Percentiles rank a stretch among this genome's conserved stretches.
Evolutionary conservation across 2,888 invertebrate genomes (phyloP).

Genomic region (Drosophila subsilvestris): DNA sequence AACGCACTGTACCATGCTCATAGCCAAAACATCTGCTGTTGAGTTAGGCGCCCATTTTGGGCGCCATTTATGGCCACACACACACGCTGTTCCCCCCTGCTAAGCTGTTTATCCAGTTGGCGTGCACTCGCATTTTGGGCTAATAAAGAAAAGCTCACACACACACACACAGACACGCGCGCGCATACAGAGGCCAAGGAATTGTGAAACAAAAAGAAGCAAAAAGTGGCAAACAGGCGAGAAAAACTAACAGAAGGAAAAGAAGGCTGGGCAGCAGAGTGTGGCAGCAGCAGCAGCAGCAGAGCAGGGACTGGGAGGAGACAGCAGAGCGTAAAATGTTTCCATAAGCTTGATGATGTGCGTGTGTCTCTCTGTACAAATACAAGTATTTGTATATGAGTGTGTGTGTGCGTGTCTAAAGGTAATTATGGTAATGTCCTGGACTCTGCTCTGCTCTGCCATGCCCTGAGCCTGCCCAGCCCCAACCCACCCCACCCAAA

Average conservation of each 20-base stretch:
- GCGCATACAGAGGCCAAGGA: background rate
- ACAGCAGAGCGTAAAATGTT: slow-evolving; percentile 37
- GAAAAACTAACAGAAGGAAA: slow-evolving; percentile 47
- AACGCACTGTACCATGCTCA: background rate
- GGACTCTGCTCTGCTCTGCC: slow-evolving; percentile 31
- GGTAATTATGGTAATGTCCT: slow-evolving; percentile 72
- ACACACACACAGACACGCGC: slow-evolving; percentile 18
- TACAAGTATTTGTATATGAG: slow-evolving; percentile 3
- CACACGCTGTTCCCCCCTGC: background rate
- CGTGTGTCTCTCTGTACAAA: slow-evolving; percentile 31
- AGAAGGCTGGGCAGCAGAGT: background rate
- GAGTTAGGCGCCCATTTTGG: slow-evolving; percentile 2
- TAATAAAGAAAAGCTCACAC: slow-evolving; percentile 43
- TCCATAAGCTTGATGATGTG: slow-evolving; percentile 28
- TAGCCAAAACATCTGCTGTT: background rate
- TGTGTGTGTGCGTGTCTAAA: slow-evolving; percentile 30
- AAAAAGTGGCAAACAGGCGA: slow-evolving; percentile 31
- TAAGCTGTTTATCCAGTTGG: slow-evolving; percentile 16
- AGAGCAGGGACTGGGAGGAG: background rate
- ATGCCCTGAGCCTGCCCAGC: slow-evolving; percentile 6
- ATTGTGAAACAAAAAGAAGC: slow-evolving; percentile 43
- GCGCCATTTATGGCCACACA: slow-evolving; percentile 5
- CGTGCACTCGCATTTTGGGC: slow-evolving; percentile 36
- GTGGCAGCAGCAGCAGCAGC: background rate
- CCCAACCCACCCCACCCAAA: background rate